These are phyloP conservation scores for Geotrupes spiniger DNA, from an alignment of 2,888 invertebrate species.

Conservation along the genomic window DNA sequence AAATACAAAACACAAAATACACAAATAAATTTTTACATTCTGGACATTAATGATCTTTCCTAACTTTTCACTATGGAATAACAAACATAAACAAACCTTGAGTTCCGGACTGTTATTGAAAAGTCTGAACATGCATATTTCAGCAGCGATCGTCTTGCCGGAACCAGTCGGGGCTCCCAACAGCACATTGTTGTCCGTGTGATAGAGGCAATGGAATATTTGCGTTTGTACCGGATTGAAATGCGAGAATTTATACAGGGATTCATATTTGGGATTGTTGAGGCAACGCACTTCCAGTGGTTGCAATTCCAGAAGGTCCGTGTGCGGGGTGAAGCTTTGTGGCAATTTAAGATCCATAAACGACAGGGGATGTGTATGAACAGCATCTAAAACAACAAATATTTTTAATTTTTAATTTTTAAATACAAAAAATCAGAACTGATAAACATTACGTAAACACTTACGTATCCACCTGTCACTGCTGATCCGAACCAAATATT, in stretches of 20 bases:
- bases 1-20: too few relatives aligned
- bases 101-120: constrained; percentile 76
- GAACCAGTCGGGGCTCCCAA: constrained; percentile 95
- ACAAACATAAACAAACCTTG: too few relatives aligned
- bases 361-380: constrained; percentile 54
- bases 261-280: constrained; percentile 72
- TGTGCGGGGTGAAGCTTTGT: constrained; percentile 88
- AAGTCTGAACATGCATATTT: constrained; percentile 93
- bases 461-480: constrained; percentile 79
- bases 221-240: constrained; percentile 99
- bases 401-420: constrained; percentile 3
- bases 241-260: constrained; percentile 85
- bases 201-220: constrained; percentile 93
- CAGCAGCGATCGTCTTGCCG: constrained; percentile 98
- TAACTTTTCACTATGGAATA: too few relatives aligned
- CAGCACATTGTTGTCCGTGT: constrained; percentile 90
- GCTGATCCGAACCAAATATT: constrained; percentile 83
- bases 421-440: constrained; percentile 18
- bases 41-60: too few relatives aligned
- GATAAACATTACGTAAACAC: constrained; percentile 25
- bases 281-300: constrained; percentile 79
- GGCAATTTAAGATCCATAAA: constrained; percentile 90
- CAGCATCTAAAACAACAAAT: constrained; percentile 30
- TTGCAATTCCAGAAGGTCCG: constrained; percentile 85
- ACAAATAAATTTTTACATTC: too few relatives aligned